Base-by-base conservation (phyloP, 2,888 invertebrate species). In the Epinotia demarniana region DNA sequence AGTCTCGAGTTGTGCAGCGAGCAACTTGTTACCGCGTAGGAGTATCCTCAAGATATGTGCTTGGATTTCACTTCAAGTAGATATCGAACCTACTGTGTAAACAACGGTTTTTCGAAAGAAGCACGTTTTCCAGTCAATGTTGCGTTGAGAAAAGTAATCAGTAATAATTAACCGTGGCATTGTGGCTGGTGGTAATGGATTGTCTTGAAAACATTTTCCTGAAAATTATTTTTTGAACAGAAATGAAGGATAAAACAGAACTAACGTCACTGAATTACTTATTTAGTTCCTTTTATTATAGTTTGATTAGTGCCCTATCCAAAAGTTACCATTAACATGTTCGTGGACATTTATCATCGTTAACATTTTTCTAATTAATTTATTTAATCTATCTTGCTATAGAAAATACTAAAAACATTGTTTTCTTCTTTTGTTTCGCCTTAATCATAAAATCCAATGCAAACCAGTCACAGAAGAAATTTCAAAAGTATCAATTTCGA, bases 1-100 rank as follows among this genome's bases (percentile, higher is more conserved):
- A 58, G 19, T 69, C n/a, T 69, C n/a, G 16, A 23, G 68, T 58
- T 69, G 67, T 43, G 9, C 67, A 67, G 57, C 19, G 55, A 67
- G 43, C 19, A 58, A 58, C 4, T 39, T n/a, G 18, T 68, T 57
- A 33, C 12, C 12, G 27, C 33, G 33, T 55, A 55, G 33, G 18
- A 53, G 66, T 66, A 55, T 13, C n/a, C 39, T 18, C n/a, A 9
- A 62, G 16, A 16, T 3, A 49, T 49, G 49, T 49, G 16, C 13
- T 49, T 3, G 16, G 46, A 46, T 16, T 49, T 49, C 49, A 13
- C 46, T 49, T 16, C 49, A 13, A 12, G 16, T 49, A 16, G 5
- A 13, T 13, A 49, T 3, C 5, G 12, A 46, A 46, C 46, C 4
- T 13, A 49, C 13, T 16, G 49, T 49, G 49, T 39, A 39, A 39